Evolutionary conservation across 1,140 invertebrate species (phyloP).

Genomic region (Sarcophaga bullata): DNA sequence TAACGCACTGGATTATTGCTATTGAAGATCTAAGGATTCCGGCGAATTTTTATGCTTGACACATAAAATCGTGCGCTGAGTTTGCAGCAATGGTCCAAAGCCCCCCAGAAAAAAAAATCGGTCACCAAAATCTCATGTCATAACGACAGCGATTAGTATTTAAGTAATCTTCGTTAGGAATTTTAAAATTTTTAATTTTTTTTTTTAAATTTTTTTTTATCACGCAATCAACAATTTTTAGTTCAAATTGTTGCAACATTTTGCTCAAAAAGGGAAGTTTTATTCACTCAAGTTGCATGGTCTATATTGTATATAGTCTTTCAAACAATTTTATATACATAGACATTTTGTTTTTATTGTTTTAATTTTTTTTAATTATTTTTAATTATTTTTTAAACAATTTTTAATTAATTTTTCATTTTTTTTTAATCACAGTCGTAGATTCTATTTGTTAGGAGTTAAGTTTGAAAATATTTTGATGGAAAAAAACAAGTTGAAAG

Average conservation of each 20-base stretch:
- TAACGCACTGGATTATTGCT: conserved; percentile 29
- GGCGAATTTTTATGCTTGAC: conserved; percentile 63
- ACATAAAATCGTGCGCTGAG: conserved; percentile 62
- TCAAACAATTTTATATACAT: too few species aligned
- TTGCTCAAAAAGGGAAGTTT: conserved; percentile 40
- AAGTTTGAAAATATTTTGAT: conserved; percentile 8
- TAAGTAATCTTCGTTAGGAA: too few species aligned
- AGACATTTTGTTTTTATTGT: not conserved
- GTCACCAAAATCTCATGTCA: not conserved
- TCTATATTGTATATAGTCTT: too few species aligned
- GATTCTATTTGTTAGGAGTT: not conserved
- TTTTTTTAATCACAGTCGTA: too few species aligned
- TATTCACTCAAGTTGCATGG: not conserved
- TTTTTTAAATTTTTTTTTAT: not conserved
- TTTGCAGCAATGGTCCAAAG: conserved; percentile 46
- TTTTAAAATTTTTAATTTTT: too few species aligned
- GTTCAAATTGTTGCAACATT: conserved; percentile 30
- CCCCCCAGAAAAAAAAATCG: not conserved
- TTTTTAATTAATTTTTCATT: conserved; percentile 20
- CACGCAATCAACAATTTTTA: conserved; percentile 5
- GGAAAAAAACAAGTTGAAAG: not conserved
- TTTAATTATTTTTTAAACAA: conserved; percentile 1
- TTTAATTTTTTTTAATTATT: conserved; percentile 29
- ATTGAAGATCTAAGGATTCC: conserved; percentile 50
- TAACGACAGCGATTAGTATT: not conserved